Evolutionary conservation across 2,888 invertebrate genomes (phyloP).

Genomic region (Rhagonycha fulva): DNA sequence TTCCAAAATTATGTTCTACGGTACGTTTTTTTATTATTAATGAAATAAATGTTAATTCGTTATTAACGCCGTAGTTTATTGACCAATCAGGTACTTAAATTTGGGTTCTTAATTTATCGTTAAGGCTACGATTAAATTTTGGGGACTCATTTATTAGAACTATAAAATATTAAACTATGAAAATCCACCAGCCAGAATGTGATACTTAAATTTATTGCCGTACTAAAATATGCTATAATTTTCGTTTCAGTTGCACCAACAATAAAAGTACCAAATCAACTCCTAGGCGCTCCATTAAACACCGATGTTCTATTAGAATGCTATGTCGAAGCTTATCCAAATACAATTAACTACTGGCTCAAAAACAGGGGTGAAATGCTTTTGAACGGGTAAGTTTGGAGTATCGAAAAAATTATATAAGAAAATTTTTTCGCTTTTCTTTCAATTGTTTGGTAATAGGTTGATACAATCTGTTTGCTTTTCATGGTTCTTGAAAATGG

Average conservation of each 20-base stretch:
- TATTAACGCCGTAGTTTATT: neutral
- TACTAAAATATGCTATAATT: neutral
- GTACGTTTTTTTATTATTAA: neutral
- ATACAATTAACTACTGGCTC: constrained; percentile 79
- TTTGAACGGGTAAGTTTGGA: constrained; percentile 73
- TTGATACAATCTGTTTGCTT: constrained; percentile 1
- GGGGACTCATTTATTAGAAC: neutral
- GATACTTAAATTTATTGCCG: neutral
- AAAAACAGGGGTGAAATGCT: constrained; percentile 79
- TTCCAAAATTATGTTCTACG: no score
- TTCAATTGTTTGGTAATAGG: constrained; percentile 1
- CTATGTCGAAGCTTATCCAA: constrained; percentile 85
- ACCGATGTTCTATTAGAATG: constrained; percentile 87
- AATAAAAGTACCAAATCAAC: constrained; percentile 87
- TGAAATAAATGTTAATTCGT: neutral
- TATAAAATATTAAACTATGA: neutral
- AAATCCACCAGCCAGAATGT: neutral
- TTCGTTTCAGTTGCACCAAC: constrained; percentile 77
- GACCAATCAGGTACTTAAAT: neutral
- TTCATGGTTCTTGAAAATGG: constrained; percentile 3
- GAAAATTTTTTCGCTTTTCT: neutral
- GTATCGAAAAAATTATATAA: neutral
- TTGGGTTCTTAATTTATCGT: neutral
- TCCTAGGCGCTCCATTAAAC: constrained; percentile 83
- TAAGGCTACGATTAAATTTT: neutral